Percentiles rank a stretch among this genome's conserved stretches.
Conservation (phyloP, 2,797 vertebrate species). For the Hozukius guyotensis region DNA sequence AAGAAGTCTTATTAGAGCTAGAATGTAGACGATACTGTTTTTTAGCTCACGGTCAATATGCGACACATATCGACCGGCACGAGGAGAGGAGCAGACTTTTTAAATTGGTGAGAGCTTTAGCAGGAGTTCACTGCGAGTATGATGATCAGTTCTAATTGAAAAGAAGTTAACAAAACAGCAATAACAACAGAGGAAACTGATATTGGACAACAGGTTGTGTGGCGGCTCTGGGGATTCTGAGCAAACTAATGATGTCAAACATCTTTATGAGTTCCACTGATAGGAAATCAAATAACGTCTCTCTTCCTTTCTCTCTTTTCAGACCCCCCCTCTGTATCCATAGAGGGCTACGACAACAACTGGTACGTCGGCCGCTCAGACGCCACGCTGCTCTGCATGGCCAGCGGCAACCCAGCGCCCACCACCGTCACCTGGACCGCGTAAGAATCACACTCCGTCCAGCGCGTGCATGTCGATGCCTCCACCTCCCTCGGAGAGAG, state of each 20-base stretch:
- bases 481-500: not conserved
- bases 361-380: constrained; percentile 87
- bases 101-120: not conserved
- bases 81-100: not conserved
- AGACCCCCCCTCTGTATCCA: constrained; percentile 86
- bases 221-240: not conserved
- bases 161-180: not conserved
- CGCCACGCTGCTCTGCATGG: constrained; percentile 79
- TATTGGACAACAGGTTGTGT: not conserved
- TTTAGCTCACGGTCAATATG: too few species aligned
- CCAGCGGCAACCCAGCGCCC: constrained; percentile 84
- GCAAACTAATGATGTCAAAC: not conserved
- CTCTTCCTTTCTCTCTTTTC: not conserved
- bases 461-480: not conserved
- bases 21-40: not conserved
- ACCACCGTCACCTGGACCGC: constrained; percentile 82
- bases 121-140: not conserved
- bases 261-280: not conserved
- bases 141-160: not conserved
- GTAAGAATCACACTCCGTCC: constrained; percentile 75
- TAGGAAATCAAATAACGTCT: not conserved
- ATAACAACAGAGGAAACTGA: not conserved
- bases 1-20: not conserved
- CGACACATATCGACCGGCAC: not conserved
- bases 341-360: constrained; percentile 88